Base-by-base conservation (phyloP, 2,113 vertebrate genomes). In the Colossoma macropomum region DNA sequence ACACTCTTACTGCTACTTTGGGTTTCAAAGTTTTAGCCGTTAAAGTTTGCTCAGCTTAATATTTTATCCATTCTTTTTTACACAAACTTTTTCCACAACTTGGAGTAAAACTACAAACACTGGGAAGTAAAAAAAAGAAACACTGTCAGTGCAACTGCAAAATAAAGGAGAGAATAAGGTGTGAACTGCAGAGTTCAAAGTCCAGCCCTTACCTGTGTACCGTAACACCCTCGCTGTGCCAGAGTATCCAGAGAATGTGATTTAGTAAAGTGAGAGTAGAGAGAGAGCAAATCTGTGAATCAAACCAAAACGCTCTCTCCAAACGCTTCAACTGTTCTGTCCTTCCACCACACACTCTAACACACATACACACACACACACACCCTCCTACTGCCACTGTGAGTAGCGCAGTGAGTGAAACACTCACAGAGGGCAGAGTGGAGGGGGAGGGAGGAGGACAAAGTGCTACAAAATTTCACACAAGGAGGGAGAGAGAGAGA, bases 391-490 rank as follows among this genome's bases (percentile, higher is more conserved):
- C 76, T 80, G 87, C 87, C 90, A 90, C 89, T 85, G 81, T 89
- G 89, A 90, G 85, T 88, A 83, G 59, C 38, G 34, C 71, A 70
- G 25, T 76, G 72, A 76, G 30, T 75, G 66, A 77, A 80, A 70
- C 77, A 83, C 41, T 11, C 63, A 54, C 75, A 86, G 83, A 66
- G 81, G 73, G 81, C 0, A 71, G 78, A 79, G 73, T 23, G 84
- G 76, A 75, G 87, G 84, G 86, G 87, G 89, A 87, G 88, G 85
- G 89, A 78, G 86, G 84, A 84, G 82, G 66, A 77, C 79, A 23
- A 71, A 83, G 59, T 79, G 83, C 86, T 85, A 89, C 89, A 89
- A 92, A 90, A 91, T 90, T 93, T 90, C 91, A 90, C 88, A 91
- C 89, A 87, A 78, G 34, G 60, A 76, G 62, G 52, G 32, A 27